phyloP scores from a whole-genome alignment of 1,140 invertebrate species.

The Chelonus insularis region DNA sequence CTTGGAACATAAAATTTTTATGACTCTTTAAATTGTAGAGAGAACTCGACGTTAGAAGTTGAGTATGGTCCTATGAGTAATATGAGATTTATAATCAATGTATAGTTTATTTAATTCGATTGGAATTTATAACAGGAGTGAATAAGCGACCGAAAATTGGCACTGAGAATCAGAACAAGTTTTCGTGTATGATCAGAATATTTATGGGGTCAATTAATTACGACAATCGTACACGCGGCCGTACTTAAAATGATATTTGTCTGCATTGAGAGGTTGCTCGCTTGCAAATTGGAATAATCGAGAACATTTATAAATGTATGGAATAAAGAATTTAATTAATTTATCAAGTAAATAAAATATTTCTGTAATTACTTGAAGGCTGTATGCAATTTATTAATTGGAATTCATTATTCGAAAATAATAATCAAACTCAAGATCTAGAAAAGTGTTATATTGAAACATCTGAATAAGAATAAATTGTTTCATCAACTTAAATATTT shows the following conservation, averaged over 20 bases:
- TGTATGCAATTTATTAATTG: too few relatives aligned
- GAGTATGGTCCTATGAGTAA: background rate
- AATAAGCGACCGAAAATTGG: background rate
- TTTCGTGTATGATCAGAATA: conserved; percentile 2
- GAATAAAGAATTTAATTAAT: background rate
- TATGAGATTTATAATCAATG: background rate
- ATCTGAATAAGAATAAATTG: too few relatives aligned
- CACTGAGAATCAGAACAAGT: conserved; percentile 6
- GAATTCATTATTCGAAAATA: too few relatives aligned
- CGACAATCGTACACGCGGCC: background rate
- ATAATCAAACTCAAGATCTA: too few relatives aligned
- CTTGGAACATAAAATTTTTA: conserved; percentile 9
- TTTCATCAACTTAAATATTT: too few relatives aligned
- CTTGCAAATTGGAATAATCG: background rate
- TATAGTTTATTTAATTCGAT: too few relatives aligned
- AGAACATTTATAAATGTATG: background rate
- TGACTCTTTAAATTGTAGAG: conserved; percentile 10
- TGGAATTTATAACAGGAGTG: background rate
- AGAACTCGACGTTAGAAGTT: too few relatives aligned
- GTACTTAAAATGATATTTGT: conserved; percentile 25
- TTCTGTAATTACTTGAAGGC: too few relatives aligned
- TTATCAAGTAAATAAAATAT: background rate
- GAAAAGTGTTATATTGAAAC: too few relatives aligned
- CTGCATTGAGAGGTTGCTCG: conserved; percentile 17
- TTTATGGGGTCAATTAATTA: conserved; percentile 24